phyloP scores from a whole-genome alignment of 2,797 vertebrate genomes.

The Gila robusta region DNA sequence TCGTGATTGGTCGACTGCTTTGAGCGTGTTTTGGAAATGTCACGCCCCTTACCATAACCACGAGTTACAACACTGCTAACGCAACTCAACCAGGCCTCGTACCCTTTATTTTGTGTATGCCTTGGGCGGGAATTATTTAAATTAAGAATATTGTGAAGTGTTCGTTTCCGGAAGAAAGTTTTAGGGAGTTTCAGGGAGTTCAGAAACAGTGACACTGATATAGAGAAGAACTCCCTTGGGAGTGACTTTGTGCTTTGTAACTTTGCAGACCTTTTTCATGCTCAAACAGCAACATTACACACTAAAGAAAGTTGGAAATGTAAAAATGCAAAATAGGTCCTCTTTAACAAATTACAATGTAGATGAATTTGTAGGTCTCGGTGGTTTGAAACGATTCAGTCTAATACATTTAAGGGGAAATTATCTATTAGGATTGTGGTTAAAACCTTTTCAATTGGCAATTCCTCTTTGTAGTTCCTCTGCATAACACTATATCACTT shows the following conservation, averaged over 20 bases:
- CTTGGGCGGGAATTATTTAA: not conserved
- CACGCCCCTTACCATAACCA: not conserved
- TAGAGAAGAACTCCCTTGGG: not conserved
- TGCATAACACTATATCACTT: conserved; percentile 44
- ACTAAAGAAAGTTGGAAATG: not conserved
- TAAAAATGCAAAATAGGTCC: not conserved
- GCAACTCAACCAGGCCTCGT: not conserved
- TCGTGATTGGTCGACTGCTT: not conserved
- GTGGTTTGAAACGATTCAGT: not conserved
- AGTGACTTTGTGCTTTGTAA: not conserved
- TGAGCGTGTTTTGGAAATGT: not conserved
- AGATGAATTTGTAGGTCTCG: not conserved
- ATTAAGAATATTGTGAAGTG: not conserved
- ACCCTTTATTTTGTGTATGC: not conserved
- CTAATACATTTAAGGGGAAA: conserved; percentile 32
- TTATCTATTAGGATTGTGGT: conserved; percentile 25
- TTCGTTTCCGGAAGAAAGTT: not conserved
- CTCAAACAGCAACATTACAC: not conserved
- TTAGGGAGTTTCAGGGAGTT: not conserved
- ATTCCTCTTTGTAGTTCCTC: conserved; percentile 64
- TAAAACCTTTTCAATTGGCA: conserved; percentile 42
- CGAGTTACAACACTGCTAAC: not conserved
- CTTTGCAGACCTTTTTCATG: not conserved
- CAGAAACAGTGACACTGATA: not conserved
- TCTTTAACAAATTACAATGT: not conserved